Evolutionary conservation across 1,140 invertebrate genomes (phyloP).

Genomic region (Olivierus martensii): DNA sequence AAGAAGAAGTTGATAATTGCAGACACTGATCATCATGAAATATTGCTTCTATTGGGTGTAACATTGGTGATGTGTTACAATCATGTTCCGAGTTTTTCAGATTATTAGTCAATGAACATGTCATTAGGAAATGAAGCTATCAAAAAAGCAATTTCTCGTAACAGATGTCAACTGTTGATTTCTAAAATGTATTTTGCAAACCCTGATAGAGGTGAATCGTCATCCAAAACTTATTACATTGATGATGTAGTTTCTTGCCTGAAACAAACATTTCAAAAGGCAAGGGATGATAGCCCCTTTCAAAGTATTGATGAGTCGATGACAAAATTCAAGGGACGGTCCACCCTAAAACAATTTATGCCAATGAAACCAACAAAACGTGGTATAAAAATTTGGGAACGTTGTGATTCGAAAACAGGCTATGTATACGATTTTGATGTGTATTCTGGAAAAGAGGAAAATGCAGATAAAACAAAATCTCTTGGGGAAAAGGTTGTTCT

Average conservation of each 20-base stretch:
- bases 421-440: slow-evolving; percentile 16
- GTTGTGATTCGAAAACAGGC: slow-evolving; percentile 10
- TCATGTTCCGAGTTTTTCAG: too few relatives aligned
- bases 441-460: slow-evolving; percentile 12
- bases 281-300: not conserved
- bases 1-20: too few relatives aligned
- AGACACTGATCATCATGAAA: too few relatives aligned
- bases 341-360: slow-evolving; percentile 14
- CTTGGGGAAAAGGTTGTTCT: not conserved
- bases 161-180: slow-evolving; percentile 17
- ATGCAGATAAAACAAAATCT: slow-evolving; percentile 1
- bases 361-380: slow-evolving; percentile 18
- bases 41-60: too few relatives aligned
- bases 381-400: slow-evolving; percentile 16
- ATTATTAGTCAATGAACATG: too few relatives aligned
- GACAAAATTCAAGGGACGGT: slow-evolving; percentile 14
- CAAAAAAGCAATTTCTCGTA: slow-evolving; percentile 19
- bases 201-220: too few relatives aligned
- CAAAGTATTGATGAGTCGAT: slow-evolving; percentile 18
- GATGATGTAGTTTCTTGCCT: slow-evolving; percentile 1
- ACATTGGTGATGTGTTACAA: too few relatives aligned
- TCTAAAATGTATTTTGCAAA: slow-evolving; percentile 20
- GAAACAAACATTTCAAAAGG: not conserved
- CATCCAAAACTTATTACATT: not conserved
- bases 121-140: slow-evolving; percentile 22